phyloP scores from a whole-genome alignment of 2,797 vertebrate genomes.

The Euthynnus affinis region DNA sequence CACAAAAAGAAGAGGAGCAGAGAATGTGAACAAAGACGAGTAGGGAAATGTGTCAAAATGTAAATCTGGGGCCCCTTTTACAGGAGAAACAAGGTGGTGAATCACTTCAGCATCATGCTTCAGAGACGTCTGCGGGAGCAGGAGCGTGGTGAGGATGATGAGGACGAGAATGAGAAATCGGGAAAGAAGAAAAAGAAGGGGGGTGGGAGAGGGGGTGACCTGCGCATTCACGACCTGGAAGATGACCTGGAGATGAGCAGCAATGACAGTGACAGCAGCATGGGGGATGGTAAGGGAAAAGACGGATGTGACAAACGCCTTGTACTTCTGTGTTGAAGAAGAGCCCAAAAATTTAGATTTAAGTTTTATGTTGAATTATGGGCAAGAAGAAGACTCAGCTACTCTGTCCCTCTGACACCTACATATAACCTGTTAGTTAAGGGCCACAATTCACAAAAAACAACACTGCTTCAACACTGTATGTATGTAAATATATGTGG shows the following conservation, averaged over 20 bases:
- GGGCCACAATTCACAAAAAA: too few relatives aligned
- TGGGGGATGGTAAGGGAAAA: slow-evolving; percentile 86
- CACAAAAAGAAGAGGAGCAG: not conserved
- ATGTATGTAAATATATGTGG: too few relatives aligned
- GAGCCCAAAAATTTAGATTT: too few relatives aligned
- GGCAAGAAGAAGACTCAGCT: too few relatives aligned
- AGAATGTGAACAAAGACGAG: not conserved
- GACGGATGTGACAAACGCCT: not conserved
- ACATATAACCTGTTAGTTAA: too few relatives aligned
- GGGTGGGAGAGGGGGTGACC: slow-evolving; percentile 84
- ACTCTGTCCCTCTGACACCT: too few relatives aligned
- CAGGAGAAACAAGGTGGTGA: slow-evolving; percentile 95
- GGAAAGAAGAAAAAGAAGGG: slow-evolving; percentile 90
- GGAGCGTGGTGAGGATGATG: slow-evolving; percentile 88
- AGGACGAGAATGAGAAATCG: slow-evolving; percentile 87
- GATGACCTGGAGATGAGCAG: slow-evolving; percentile 94
- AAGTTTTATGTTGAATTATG: too few relatives aligned
- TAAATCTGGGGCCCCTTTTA: not conserved
- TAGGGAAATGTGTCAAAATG: not conserved
- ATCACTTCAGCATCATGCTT: slow-evolving; percentile 97
- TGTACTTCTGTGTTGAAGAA: too few relatives aligned
- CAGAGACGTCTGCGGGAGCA: slow-evolving; percentile 92
- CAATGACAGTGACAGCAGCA: slow-evolving; percentile 89
- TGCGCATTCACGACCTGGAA: slow-evolving; percentile 93
- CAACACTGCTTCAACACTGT: too few relatives aligned